A percentile compares a stretch with the other conserved stretches of the same genome.
Conservation (phyloP, 2,888 invertebrate species). For the Chorisops tibialis region DNA sequence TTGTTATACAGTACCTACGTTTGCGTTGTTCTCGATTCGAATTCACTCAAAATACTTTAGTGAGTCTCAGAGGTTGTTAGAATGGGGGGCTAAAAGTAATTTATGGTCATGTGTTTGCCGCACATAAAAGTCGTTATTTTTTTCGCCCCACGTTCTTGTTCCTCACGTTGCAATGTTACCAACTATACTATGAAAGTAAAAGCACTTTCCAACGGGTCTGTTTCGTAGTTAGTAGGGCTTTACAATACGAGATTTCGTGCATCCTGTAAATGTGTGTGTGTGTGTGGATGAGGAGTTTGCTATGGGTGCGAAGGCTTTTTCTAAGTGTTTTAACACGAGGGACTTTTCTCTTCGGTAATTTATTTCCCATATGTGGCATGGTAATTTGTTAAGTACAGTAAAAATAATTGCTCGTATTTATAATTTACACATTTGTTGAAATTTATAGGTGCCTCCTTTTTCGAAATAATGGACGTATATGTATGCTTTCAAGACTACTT, state of each 20-base stretch:
- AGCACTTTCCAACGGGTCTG: too few relatives aligned
- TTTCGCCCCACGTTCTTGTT: not conserved
- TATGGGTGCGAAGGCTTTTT: too few relatives aligned
- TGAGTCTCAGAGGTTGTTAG: conserved; percentile 18
- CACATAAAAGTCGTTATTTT: conserved; percentile 19
- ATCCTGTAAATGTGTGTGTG: too few relatives aligned
- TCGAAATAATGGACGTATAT: conserved; percentile 18
- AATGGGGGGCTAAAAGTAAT: conserved; percentile 11
- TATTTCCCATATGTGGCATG: conserved; percentile 51
- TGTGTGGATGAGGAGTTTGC: too few relatives aligned
- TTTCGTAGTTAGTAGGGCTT: too few relatives aligned
- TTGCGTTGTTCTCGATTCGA: not conserved
- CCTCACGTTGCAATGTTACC: not conserved
- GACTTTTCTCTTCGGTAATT: conserved; percentile 32
- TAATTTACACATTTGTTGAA: conserved; percentile 53
- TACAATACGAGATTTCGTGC: too few relatives aligned
- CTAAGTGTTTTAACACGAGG: too few relatives aligned
- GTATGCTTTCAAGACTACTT: conserved; percentile 23
- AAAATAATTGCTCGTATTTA: conserved; percentile 54
- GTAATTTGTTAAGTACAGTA: conserved; percentile 55
- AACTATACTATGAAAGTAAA: too few relatives aligned
- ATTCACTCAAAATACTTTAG: conserved; percentile 20
- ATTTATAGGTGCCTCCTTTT: conserved; percentile 45
- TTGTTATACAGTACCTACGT: not conserved
- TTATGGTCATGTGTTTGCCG: conserved; percentile 27